Evolutionary conservation across 2,888 invertebrate species (phyloP).

Genomic region (Exocentrus adspersus): DNA sequence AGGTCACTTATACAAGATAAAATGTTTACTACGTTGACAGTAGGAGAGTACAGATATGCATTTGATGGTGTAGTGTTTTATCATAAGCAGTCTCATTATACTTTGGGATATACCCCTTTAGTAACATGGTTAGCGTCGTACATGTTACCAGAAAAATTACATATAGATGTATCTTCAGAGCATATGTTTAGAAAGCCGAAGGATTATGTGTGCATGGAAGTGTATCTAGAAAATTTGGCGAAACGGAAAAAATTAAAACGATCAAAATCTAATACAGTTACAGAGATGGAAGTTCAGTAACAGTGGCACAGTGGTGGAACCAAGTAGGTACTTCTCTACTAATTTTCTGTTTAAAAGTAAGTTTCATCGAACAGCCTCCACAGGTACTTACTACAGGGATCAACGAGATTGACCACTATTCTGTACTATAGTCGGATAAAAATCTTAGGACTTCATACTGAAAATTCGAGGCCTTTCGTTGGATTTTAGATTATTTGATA

Average conservation of each 20-base stretch:
- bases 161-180: slow-evolving; percentile 60
- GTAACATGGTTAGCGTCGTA: slow-evolving; percentile 92
- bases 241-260: slow-evolving; percentile 48
- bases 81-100: slow-evolving; percentile 83
- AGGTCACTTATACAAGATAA: slow-evolving; percentile 63
- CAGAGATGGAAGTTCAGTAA: slow-evolving; percentile 15
- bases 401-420: no score
- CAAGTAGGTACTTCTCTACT: no score
- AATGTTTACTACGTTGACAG: slow-evolving; percentile 60
- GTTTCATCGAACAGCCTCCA: no score
- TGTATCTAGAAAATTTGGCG: slow-evolving; percentile 65
- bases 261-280: slow-evolving; percentile 4
- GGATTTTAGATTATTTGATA: no score
- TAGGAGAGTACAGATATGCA: slow-evolving; percentile 61
- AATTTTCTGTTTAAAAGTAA: no score
- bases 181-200: slow-evolving; percentile 64
- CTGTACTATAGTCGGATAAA: no score
- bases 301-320: no score
- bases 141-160: slow-evolving; percentile 85
- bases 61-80: slow-evolving; percentile 93
- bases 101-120: slow-evolving; percentile 80
- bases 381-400: no score
- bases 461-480: no score
- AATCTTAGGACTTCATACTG: no score
- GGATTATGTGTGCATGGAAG: slow-evolving; percentile 65